phyloP scores from a whole-genome alignment of 1,140 invertebrate genomes.

The Ips nitidus region DNA sequence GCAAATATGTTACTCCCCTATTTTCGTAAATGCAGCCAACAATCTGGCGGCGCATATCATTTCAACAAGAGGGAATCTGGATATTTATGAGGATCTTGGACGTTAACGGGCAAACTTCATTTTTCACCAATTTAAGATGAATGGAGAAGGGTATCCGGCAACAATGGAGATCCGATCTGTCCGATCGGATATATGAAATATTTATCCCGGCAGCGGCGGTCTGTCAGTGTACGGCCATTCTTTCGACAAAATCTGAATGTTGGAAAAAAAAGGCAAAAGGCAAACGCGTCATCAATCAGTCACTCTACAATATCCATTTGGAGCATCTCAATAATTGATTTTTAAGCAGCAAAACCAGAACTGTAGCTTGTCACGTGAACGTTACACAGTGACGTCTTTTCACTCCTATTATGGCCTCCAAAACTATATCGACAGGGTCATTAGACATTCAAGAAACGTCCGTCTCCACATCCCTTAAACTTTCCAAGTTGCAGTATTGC shows the following conservation, averaged over 20 bases:
- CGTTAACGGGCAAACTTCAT: neutral
- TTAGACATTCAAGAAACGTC: constrained; percentile 6
- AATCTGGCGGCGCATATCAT: too few relatives aligned
- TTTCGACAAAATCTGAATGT: constrained; percentile 19
- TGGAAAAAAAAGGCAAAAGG: constrained; percentile 6
- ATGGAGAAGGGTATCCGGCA: constrained; percentile 15
- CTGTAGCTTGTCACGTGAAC: too few relatives aligned
- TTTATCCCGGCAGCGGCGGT: constrained; percentile 17
- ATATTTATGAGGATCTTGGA: too few relatives aligned
- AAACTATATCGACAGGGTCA: neutral
- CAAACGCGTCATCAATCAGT: constrained; percentile 7
- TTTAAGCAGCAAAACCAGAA: too few relatives aligned
- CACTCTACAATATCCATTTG: neutral
- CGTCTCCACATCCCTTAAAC: neutral
- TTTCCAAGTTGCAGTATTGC: neutral
- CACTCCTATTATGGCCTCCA: neutral
- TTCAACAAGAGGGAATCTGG: too few relatives aligned
- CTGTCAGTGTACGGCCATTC: constrained; percentile 4
- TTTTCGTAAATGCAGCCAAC: too few relatives aligned
- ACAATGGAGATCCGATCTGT: constrained; percentile 17
- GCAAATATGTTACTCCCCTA: too few relatives aligned
- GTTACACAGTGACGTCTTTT: too few relatives aligned
- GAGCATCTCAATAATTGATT: too few relatives aligned
- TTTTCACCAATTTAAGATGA: constrained; percentile 27
- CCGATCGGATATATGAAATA: constrained; percentile 24